phyloP scores from a whole-genome alignment of 1,140 invertebrate genomes.

The Drosophila sproati region DNA sequence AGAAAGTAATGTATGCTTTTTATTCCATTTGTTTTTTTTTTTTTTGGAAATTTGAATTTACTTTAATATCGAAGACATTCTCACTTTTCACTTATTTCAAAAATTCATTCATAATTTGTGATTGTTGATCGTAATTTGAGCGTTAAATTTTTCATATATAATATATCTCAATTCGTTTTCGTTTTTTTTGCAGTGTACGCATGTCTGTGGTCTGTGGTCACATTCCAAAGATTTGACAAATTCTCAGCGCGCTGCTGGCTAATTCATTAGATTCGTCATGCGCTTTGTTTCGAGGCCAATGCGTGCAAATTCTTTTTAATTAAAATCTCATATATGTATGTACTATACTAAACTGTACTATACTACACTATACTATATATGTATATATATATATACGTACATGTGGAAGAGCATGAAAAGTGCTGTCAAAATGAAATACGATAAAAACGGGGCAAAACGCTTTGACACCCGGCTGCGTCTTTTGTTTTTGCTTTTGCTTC shows the following conservation, averaged over 20 bases:
- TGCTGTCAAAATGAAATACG: slow-evolving; percentile 60
- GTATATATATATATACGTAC: slow-evolving; percentile 5
- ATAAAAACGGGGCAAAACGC: slow-evolving; percentile 61
- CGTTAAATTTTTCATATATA: too few relatives aligned
- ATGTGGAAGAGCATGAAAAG: slow-evolving; percentile 12
- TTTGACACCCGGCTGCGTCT: slow-evolving; percentile 44
- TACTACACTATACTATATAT: slow-evolving; percentile 1
- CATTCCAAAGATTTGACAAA: slow-evolving; percentile 22
- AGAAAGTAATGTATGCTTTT: neutral
- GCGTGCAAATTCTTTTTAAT: slow-evolving; percentile 63
- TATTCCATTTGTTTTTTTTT: too few relatives aligned
- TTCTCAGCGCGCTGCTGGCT: slow-evolving; percentile 12
- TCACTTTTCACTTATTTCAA: too few relatives aligned
- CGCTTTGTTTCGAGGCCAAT: slow-evolving; percentile 36
- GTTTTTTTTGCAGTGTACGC: neutral
- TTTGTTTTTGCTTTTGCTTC: slow-evolving; percentile 22
- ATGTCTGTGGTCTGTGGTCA: slow-evolving; percentile 3
- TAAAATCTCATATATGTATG: slow-evolving; percentile 28
- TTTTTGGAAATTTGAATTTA: too few relatives aligned
- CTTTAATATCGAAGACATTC: too few relatives aligned
- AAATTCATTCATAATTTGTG: too few relatives aligned
- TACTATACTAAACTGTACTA: neutral
- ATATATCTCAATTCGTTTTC: too few relatives aligned
- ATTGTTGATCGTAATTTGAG: too few relatives aligned
- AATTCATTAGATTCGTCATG: slow-evolving; percentile 37